Percentiles rank a stretch among this genome's conserved stretches.
Evolutionary conservation across 2,113 vertebrate genomes (phyloP).

Genomic region (Laticauda laticaudata): DNA sequence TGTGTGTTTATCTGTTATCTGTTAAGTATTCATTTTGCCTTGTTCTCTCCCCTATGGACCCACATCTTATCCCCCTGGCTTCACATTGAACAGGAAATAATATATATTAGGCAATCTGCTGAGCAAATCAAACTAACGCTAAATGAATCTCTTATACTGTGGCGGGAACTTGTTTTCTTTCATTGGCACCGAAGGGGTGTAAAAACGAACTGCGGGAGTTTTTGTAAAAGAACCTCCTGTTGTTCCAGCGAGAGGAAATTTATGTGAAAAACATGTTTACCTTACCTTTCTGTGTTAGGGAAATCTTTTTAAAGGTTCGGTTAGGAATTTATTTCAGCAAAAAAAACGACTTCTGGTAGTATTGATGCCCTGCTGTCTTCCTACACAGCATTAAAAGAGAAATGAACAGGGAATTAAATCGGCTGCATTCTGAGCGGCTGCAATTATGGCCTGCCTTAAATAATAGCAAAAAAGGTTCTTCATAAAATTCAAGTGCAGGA

Average conservation of each 20-base stretch:
- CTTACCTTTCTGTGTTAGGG: not conserved
- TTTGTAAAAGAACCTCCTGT: not conserved
- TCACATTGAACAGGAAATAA: not conserved
- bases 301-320: slow-evolving; percentile 37
- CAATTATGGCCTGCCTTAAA: slow-evolving; percentile 48
- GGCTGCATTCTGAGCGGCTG: slow-evolving; percentile 52
- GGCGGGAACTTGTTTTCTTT: not conserved
- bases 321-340: slow-evolving; percentile 28
- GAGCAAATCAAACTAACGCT: not conserved
- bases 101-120: not conserved
- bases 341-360: slow-evolving; percentile 48
- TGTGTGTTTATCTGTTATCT: too few relatives aligned
- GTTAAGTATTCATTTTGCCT: not conserved
- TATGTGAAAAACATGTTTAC: slow-evolving; percentile 13
- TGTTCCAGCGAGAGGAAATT: not conserved
- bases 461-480: slow-evolving; percentile 47
- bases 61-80: not conserved
- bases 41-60: not conserved
- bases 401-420: slow-evolving; percentile 49
- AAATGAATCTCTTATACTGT: not conserved
- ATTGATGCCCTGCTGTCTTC: slow-evolving; percentile 44
- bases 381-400: slow-evolving; percentile 40
- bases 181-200: not conserved
- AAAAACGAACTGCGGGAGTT: not conserved
- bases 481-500: slow-evolving; percentile 46